These are phyloP conservation scores for Choreutis nemorana DNA, from an alignment of 2,888 invertebrate genomes.

Conservation along the genomic window DNA sequence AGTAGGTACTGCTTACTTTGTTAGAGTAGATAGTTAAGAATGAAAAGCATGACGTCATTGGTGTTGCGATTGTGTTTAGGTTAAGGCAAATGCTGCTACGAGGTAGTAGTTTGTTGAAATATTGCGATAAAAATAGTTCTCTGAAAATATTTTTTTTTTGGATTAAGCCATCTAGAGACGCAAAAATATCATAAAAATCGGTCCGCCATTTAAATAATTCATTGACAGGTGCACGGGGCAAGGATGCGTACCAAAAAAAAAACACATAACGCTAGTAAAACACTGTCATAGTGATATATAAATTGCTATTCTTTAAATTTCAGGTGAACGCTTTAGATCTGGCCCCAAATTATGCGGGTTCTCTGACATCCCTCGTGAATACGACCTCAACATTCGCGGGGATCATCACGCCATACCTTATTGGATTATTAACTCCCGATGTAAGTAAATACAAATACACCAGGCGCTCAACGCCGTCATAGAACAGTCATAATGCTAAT, in stretches of 20 bases:
- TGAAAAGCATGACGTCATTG: no score
- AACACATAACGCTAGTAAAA: neutral
- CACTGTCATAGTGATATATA: no score
- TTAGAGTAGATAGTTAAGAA: no score
- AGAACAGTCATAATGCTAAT: no score
- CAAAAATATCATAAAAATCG: neutral
- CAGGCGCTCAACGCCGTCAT: no score
- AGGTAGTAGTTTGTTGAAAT: no score
- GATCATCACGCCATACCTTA: conserved; percentile 69
- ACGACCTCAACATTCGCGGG: conserved; percentile 71
- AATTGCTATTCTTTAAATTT: conserved; percentile 6
- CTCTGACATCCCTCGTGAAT: conserved; percentile 72
- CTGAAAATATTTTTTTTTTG: no score
- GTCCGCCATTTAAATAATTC: neutral
- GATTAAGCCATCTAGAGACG: no score
- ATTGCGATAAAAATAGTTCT: no score
- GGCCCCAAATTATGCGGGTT: conserved; percentile 71
- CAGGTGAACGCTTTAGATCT: conserved; percentile 71
- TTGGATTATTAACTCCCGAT: conserved; percentile 68
- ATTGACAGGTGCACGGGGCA: neutral
- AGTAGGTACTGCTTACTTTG: no score
- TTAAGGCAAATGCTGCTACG: no score
- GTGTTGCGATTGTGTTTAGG: no score
- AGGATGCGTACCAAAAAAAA: neutral
- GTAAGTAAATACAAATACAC: conserved; percentile 55